phyloP scores from a whole-genome alignment of 2,797 vertebrate species.

The Enteromius unitaeniatus region DNA sequence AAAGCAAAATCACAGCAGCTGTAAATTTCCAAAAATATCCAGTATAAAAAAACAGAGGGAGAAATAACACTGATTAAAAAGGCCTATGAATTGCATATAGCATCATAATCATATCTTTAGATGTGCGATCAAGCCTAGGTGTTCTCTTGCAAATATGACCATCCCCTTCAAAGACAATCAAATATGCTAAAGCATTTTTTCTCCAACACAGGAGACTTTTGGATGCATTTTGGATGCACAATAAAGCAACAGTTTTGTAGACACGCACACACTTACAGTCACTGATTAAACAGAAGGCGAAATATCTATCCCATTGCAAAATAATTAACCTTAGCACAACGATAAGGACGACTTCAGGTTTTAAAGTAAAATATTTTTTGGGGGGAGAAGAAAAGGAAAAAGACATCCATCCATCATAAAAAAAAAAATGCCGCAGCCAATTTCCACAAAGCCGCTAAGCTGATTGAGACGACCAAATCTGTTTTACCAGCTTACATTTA shows the following conservation, averaged over 20 bases:
- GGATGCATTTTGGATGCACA: constrained; percentile 30
- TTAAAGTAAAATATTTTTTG: constrained; percentile 52
- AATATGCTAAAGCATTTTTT: constrained; percentile 2
- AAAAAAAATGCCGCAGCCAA: constrained; percentile 78
- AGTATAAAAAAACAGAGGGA: background rate
- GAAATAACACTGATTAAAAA: background rate
- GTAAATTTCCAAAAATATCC: constrained; percentile 4
- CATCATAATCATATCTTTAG: background rate
- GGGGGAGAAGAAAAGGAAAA: constrained; percentile 26
- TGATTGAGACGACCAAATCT: constrained; percentile 86
- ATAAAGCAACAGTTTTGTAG: constrained; percentile 7
- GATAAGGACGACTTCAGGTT: constrained; percentile 51
- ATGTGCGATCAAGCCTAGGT: background rate
- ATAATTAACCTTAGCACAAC: constrained; percentile 60
- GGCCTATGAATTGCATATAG: background rate
- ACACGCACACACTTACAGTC: constrained; percentile 30
- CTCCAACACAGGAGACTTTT: constrained; percentile 30
- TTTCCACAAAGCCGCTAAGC: constrained; percentile 87
- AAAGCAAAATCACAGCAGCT: background rate
- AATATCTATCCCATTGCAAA: constrained; percentile 48
- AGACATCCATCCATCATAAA: constrained; percentile 79
- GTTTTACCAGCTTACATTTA: constrained; percentile 85
- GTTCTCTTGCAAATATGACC: background rate
- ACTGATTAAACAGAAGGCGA: constrained; percentile 5
- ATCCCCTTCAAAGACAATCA: background rate